Percentiles rank a stretch among this genome's conserved stretches.
These are phyloP conservation scores for Electrona antarctica DNA, from an alignment of 2,113 vertebrate genomes.

Conservation along the genomic window DNA sequence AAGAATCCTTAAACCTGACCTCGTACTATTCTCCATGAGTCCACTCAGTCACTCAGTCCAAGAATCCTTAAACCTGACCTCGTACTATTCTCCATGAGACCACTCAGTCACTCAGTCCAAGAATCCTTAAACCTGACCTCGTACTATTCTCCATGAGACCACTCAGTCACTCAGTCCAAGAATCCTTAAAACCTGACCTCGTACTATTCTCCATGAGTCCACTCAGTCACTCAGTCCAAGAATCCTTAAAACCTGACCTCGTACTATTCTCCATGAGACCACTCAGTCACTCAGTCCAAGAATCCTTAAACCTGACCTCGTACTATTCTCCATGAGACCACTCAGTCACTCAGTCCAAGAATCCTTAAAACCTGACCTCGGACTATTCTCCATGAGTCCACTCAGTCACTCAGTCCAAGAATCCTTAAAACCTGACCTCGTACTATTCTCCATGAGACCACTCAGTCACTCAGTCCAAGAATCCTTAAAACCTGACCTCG, in stretches of 20 bases:
- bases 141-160: slow-evolving; percentile 63
- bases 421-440: slow-evolving; percentile 73
- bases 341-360: no score
- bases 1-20: slow-evolving; percentile 77
- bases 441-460: slow-evolving; percentile 64
- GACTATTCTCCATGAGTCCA: slow-evolving; percentile 63
- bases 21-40: slow-evolving; percentile 62
- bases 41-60: no score
- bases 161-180: no score
- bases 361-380: slow-evolving; percentile 73
- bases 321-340: slow-evolving; percentile 64
- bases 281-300: no score
- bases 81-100: slow-evolving; percentile 63
- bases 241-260: slow-evolving; percentile 75
- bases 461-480: no score
- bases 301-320: slow-evolving; percentile 74
- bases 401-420: no score
- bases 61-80: slow-evolving; percentile 77
- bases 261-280: slow-evolving; percentile 63
- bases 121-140: slow-evolving; percentile 76
- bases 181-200: slow-evolving; percentile 75
- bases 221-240: no score
- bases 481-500: slow-evolving; percentile 73
- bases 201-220: slow-evolving; percentile 63
- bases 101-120: no score